A percentile compares a stretch with the other conserved stretches of the same genome.
These are phyloP conservation scores for Lophius piscatorius DNA, from an alignment of 2,113 vertebrate species.

Conservation along the genomic window DNA sequence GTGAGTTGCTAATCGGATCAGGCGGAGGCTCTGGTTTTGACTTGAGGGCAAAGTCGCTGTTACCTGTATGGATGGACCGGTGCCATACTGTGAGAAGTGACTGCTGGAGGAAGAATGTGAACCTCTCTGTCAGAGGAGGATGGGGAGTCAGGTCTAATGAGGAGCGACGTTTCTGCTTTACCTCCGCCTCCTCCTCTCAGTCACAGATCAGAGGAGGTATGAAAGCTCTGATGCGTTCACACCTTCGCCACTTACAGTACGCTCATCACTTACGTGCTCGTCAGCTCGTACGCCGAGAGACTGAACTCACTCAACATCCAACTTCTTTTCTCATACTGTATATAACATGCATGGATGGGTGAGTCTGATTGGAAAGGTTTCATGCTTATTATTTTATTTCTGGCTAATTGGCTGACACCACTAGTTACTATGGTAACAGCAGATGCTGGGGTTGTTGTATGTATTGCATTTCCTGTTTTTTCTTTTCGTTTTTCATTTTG, in stretches of 20 bases:
- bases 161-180: conserved; percentile 41
- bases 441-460: too few species aligned
- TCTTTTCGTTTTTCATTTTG: too few species aligned
- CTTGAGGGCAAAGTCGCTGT: conserved; percentile 48
- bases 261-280: neutral
- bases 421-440: too few species aligned
- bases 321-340: too few species aligned
- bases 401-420: too few species aligned
- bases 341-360: too few species aligned
- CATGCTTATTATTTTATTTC: too few species aligned
- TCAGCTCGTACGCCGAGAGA: too few species aligned
- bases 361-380: too few species aligned
- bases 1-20: conserved; percentile 63
- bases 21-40: conserved; percentile 50
- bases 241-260: conserved; percentile 11
- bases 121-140: conserved; percentile 34
- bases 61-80: conserved; percentile 42
- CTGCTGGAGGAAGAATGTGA: conserved; percentile 46
- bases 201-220: conserved; percentile 46
- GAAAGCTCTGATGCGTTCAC: conserved; percentile 32
- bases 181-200: conserved; percentile 37
- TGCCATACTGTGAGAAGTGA: conserved; percentile 31
- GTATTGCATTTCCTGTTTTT: too few species aligned
- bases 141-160: conserved; percentile 52
- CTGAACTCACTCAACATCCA: too few species aligned